Percentiles rank a stretch among this genome's conserved stretches.
Evolutionary conservation across 2,113 vertebrate genomes (phyloP).

Genomic region (Callionymus lyra): DNA sequence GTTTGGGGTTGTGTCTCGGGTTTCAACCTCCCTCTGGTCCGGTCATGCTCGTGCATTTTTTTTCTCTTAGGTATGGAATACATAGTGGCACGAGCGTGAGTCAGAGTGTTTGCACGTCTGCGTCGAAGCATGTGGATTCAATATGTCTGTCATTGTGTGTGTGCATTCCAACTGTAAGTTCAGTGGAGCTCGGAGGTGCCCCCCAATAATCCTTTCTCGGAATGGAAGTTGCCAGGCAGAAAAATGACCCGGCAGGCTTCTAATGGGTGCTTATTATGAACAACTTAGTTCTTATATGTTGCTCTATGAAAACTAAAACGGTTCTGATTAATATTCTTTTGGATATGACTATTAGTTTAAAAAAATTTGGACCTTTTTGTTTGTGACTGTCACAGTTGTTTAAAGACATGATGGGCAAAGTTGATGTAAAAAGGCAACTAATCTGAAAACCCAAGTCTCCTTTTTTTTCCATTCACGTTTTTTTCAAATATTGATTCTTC

Average conservation of each 20-base stretch:
- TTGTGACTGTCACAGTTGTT: no score
- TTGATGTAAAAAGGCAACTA: no score
- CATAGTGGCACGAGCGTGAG: constrained; percentile 19
- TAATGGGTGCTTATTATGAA: constrained; percentile 19
- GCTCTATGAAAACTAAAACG: no score
- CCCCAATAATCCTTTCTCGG: constrained; percentile 47
- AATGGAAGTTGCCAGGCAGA: constrained; percentile 60
- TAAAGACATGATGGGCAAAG: no score
- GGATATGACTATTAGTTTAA: no score
- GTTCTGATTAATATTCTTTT: background rate
- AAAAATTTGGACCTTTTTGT: no score
- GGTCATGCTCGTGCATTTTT: constrained; percentile 8
- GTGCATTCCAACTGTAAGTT: constrained; percentile 48
- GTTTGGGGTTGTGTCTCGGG: constrained; percentile 21
- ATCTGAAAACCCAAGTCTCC: no score
- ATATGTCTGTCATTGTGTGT: constrained; percentile 10
- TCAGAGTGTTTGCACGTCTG: constrained; percentile 30
- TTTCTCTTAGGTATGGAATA: constrained; percentile 15
- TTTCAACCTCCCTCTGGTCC: background rate
- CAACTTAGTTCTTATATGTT: no score
- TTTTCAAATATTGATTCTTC: no score
- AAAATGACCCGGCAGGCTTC: constrained; percentile 26
- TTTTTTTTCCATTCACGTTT: no score
- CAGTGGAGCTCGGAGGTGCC: constrained; percentile 33
- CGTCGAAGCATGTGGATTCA: constrained; percentile 15